These are phyloP conservation scores for Indri indri DNA, from an alignment of 2,113 vertebrate species.

Conservation along the genomic window DNA sequence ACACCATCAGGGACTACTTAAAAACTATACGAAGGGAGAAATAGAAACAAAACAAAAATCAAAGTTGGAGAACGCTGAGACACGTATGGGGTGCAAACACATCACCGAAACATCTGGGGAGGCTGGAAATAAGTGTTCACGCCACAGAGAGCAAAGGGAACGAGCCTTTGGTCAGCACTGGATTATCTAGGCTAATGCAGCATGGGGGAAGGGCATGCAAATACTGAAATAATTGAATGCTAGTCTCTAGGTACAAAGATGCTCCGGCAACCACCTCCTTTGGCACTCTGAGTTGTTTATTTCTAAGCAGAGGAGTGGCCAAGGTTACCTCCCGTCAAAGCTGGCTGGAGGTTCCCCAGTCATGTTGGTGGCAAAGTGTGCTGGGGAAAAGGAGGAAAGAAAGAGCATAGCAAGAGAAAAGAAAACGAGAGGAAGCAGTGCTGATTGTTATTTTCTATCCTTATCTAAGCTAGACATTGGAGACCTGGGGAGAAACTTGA, in stretches of 20 bases:
- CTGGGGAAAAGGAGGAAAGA: background rate
- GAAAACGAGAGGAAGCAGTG: background rate
- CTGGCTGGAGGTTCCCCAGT: background rate
- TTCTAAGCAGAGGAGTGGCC: background rate
- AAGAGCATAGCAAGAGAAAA: background rate
- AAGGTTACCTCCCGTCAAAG: no score
- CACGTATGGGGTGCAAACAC: background rate
- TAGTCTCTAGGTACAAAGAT: background rate
- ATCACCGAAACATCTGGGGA: constrained; percentile 11
- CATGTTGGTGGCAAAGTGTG: background rate
- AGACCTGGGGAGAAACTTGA: background rate
- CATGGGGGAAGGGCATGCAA: background rate
- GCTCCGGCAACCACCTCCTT: background rate
- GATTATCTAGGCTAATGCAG: background rate
- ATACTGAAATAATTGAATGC: background rate
- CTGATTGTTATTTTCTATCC: background rate
- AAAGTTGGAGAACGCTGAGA: constrained; percentile 1
- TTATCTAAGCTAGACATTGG: background rate
- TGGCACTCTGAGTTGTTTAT: background rate
- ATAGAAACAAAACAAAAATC: constrained; percentile 40
- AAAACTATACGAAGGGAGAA: constrained; percentile 39
- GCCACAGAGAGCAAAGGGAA: background rate
- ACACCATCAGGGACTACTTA: constrained; percentile 68
- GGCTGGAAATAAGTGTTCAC: background rate
- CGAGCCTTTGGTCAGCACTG: background rate